Evolutionary conservation across 2,797 vertebrate species (phyloP).

Genomic region (Pangasius krempfi): DNA sequence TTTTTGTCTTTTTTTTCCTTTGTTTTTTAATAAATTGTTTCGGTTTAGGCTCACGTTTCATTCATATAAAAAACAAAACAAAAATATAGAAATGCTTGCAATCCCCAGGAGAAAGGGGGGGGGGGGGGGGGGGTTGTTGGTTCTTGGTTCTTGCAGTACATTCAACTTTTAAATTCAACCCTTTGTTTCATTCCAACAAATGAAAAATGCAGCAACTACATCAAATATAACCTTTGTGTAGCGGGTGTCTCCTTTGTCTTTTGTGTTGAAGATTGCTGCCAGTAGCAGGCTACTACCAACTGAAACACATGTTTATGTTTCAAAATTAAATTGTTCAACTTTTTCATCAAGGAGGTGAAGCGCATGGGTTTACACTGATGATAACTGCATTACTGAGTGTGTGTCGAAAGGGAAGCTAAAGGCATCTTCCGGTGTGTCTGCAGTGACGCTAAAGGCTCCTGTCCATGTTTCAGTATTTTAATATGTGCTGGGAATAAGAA

Average conservation of each 20-base stretch:
- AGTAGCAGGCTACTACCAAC: background rate
- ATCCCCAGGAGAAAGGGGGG: too few relatives aligned
- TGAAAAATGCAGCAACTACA: background rate
- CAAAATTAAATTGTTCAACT: background rate
- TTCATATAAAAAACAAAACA: background rate
- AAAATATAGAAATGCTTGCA: too few relatives aligned
- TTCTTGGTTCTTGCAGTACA: background rate
- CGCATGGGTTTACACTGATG: background rate
- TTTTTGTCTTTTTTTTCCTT: background rate
- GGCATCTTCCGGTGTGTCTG: background rate
- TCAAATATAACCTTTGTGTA: background rate
- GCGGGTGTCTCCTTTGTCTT: background rate
- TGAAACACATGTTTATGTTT: background rate
- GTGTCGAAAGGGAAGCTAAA: slow-evolving; percentile 5
- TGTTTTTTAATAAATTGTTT: background rate
- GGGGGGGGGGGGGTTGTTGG: too few relatives aligned
- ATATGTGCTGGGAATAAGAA: slow-evolving; percentile 14
- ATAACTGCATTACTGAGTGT: background rate
- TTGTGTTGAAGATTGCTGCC: background rate
- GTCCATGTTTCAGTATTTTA: background rate
- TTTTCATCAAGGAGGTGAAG: background rate
- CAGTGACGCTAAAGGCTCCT: slow-evolving; percentile 2
- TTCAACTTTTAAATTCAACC: background rate
- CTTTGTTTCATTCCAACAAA: background rate
- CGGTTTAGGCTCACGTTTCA: background rate